Conservation (phyloP, 2,888 invertebrate genomes). For the Protophormia terraenovae region DNA sequence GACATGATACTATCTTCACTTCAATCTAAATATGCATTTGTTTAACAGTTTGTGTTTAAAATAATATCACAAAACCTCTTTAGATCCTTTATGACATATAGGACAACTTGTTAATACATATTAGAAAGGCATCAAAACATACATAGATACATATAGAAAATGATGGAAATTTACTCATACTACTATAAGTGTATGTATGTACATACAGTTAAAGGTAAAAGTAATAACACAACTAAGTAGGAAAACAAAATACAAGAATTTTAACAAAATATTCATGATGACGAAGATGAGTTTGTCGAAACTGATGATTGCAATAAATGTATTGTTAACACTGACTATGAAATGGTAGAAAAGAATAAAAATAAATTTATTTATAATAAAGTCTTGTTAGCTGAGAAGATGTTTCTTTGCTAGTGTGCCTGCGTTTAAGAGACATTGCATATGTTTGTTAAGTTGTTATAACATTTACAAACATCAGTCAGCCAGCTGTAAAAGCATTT, state of each 20-base stretch:
- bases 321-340: not conserved
- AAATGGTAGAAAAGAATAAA: not conserved
- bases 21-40: not conserved
- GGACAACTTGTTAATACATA: slow-evolving; percentile 37
- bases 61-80: slow-evolving; percentile 1
- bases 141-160: not conserved
- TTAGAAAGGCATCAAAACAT: not conserved
- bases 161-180: not conserved
- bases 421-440: not conserved
- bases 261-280: not conserved
- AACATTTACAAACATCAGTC: not conserved
- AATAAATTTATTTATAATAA: too few relatives aligned
- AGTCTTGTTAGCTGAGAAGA: too few relatives aligned
- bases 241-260: not conserved
- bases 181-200: too few relatives aligned
- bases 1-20: not conserved
- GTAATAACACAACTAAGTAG: slow-evolving; percentile 28
- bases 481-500: not conserved
- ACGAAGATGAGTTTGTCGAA: not conserved
- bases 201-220: not conserved
- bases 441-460: not conserved
- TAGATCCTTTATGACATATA: slow-evolving; percentile 16
- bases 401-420: not conserved
- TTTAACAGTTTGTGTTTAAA: not conserved
- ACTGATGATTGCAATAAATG: not conserved